These are phyloP conservation scores for Protonemura montana DNA, from an alignment of 2,888 invertebrate species.

Conservation along the genomic window DNA sequence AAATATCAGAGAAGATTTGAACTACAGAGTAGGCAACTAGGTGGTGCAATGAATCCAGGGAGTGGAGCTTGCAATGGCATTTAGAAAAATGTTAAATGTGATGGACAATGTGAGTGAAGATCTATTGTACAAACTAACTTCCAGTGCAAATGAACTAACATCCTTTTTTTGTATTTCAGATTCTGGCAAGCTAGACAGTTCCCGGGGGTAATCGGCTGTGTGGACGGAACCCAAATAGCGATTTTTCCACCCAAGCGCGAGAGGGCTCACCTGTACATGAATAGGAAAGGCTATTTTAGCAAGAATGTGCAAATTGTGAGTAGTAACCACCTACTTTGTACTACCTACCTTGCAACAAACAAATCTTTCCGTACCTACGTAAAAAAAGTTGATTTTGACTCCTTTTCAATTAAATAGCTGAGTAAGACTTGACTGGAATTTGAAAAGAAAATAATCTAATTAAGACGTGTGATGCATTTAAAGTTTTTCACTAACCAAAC, in stretches of 20 bases:
- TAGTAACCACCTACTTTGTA: not conserved
- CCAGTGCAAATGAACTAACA: too few species aligned
- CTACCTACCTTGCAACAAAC: not conserved
- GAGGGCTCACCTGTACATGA: conserved; percentile 8
- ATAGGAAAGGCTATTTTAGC: conserved; percentile 1
- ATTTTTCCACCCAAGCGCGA: not conserved
- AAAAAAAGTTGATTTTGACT: too few species aligned
- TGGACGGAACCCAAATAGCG: not conserved
- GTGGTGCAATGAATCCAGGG: not conserved
- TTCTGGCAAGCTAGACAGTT: not conserved
- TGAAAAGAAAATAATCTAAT: too few species aligned
- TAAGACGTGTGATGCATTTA: too few species aligned
- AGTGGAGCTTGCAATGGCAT: not conserved
- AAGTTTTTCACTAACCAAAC: too few species aligned
- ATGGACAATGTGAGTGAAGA: not conserved
- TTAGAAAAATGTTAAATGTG: not conserved
- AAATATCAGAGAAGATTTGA: not conserved
- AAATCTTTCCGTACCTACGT: not conserved
- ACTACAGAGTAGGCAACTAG: not conserved
- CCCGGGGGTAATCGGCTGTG: not conserved
- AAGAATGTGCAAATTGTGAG: conserved; percentile 8
- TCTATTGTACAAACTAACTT: not conserved
- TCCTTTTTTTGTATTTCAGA: not conserved
- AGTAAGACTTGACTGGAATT: too few species aligned
- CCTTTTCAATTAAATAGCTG: too few species aligned